Percentiles rank a stretch among this genome's conserved stretches.
Conservation (phyloP, 2,797 vertebrate genomes). For the Distichodus sexfasciatus region DNA sequence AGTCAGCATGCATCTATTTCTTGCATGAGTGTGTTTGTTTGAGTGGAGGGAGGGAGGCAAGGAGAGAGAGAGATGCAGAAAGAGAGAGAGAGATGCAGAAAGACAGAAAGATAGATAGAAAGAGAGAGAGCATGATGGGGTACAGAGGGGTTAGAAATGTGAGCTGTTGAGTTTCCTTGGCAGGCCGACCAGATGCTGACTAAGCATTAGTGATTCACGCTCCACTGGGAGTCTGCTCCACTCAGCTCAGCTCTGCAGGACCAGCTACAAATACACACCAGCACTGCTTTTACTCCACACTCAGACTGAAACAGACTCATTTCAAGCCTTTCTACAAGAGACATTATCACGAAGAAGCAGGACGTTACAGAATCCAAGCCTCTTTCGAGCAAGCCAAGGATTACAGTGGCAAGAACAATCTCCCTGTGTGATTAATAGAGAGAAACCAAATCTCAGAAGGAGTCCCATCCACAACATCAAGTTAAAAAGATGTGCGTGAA, state of each 20-base stretch:
- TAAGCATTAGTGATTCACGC: conserved; percentile 49
- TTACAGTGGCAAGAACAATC: no score
- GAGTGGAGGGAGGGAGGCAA: background rate
- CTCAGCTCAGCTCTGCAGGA: conserved; percentile 21
- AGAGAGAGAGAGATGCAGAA: background rate
- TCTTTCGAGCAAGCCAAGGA: no score
- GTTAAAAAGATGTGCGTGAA: no score
- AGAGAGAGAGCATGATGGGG: conserved; percentile 18
- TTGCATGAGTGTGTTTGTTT: background rate
- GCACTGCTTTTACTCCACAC: conserved; percentile 12
- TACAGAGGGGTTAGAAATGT: conserved; percentile 32
- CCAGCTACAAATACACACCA: conserved; percentile 25
- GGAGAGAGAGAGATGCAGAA: background rate
- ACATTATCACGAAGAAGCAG: background rate
- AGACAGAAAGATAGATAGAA: background rate
- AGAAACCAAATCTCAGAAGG: no score
- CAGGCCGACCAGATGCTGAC: conserved; percentile 45
- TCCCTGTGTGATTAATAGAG: no score
- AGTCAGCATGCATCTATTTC: no score
- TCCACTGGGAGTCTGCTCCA: conserved; percentile 38
- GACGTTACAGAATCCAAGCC: no score
- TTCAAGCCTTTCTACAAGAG: background rate
- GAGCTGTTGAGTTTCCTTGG: conserved; percentile 44
- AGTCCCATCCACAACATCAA: no score
- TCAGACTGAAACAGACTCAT: background rate